A percentile compares a stretch with the other conserved stretches of the same genome.
Conservation (phyloP, 2,888 invertebrate species). For the Trichogramma evanescens region DNA sequence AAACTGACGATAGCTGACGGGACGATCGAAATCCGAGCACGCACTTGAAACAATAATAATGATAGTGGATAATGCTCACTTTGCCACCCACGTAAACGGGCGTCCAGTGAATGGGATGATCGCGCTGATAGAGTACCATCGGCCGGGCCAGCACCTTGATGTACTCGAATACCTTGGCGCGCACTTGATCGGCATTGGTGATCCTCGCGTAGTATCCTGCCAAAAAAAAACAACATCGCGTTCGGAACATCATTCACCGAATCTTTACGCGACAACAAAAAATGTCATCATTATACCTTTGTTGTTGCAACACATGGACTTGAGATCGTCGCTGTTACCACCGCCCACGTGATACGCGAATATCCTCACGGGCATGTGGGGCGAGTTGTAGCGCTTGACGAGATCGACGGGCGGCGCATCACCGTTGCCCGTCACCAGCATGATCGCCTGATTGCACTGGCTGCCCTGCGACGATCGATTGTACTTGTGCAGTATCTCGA, state of each 20-base stretch:
- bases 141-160: constrained; percentile 92
- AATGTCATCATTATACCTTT: constrained; percentile 62
- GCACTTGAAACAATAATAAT: background rate
- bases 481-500: constrained; percentile 84
- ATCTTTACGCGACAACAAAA: background rate
- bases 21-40: background rate
- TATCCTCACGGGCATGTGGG: constrained; percentile 87
- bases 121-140: constrained; percentile 87
- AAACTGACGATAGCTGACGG: background rate
- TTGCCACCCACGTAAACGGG: constrained; percentile 81
- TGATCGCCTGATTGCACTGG: constrained; percentile 96
- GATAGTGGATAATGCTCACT: constrained; percentile 47
- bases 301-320: constrained; percentile 94
- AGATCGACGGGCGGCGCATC: constrained; percentile 62
- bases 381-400: constrained; percentile 81
- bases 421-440: constrained; percentile 92
- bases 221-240: background rate
- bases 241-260: background rate
- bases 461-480: constrained; percentile 79
- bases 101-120: constrained; percentile 93
- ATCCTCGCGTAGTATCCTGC: constrained; percentile 85
- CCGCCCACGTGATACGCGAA: constrained; percentile 95
- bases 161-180: constrained; percentile 88
- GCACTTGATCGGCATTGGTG: constrained; percentile 79
- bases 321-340: constrained; percentile 80